A percentile compares a stretch with the other conserved stretches of the same genome.
These are phyloP conservation scores for Strigamia maritima DNA, from an alignment of 2,888 invertebrate species.

Conservation along the genomic window DNA sequence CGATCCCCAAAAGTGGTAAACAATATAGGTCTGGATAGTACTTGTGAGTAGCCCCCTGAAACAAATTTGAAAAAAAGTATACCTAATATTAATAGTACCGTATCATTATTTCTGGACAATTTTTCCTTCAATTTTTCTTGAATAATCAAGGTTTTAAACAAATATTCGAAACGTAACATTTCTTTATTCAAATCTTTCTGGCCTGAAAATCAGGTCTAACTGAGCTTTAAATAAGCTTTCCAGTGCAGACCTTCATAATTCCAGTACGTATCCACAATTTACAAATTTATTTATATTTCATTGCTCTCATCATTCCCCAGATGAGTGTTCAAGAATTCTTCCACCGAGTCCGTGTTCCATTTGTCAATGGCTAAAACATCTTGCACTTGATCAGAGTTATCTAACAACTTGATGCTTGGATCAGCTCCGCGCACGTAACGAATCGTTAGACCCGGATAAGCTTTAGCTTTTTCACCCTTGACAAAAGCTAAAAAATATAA, in stretches of 20 bases:
- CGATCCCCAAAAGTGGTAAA: too few relatives aligned
- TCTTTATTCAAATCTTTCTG: too few relatives aligned
- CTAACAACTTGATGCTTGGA: conserved; percentile 86
- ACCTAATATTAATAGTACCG: too few relatives aligned
- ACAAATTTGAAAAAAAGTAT: too few relatives aligned
- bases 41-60: too few relatives aligned
- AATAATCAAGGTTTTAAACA: too few relatives aligned
- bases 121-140: too few relatives aligned
- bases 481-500: conserved; percentile 71
- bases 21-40: too few relatives aligned
- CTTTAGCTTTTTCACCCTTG: conserved; percentile 82
- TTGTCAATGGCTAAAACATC: conserved; percentile 89
- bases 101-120: too few relatives aligned
- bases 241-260: neutral
- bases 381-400: conserved; percentile 75
- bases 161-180: too few relatives aligned
- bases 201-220: neutral
- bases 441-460: conserved; percentile 86
- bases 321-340: conserved; percentile 90
- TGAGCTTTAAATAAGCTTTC: neutral
- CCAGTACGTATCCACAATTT: neutral
- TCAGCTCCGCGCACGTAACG: conserved; percentile 91
- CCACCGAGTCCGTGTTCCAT: conserved; percentile 97
- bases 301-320: conserved; percentile 53
- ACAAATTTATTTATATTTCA: neutral